A percentile compares a stretch with the other conserved stretches of the same genome.
Conservation (phyloP, 2,113 vertebrate genomes). For the Carlito syrichta region DNA sequence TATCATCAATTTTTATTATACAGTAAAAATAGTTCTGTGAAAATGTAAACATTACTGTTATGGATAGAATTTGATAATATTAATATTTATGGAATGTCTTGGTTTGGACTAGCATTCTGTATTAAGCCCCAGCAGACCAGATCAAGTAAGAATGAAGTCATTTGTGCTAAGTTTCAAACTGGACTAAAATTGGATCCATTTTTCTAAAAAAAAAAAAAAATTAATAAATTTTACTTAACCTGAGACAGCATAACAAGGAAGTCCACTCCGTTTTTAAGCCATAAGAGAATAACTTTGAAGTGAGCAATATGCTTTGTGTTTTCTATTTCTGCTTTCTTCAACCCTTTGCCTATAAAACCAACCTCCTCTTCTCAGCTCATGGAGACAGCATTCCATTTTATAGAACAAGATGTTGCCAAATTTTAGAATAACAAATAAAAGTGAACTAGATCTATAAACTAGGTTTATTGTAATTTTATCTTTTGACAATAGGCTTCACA, state of each 20-base stretch:
- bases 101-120: rapidly evolving
- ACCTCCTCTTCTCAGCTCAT: background rate
- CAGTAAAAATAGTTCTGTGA: background rate
- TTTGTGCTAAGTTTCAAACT: background rate
- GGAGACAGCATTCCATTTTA: background rate
- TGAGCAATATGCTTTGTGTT: background rate
- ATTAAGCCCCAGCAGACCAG: too few species aligned
- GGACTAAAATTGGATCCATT: background rate
- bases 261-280: background rate
- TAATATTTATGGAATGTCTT: too few species aligned
- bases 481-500: background rate
- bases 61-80: background rate
- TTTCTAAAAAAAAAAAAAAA: background rate
- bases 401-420: background rate
- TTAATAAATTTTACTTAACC: background rate
- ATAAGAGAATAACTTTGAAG: background rate
- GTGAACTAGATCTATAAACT: background rate
- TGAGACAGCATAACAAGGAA: background rate
- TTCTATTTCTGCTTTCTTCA: background rate
- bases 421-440: background rate
- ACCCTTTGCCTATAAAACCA: background rate
- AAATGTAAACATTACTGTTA: background rate
- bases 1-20: background rate
- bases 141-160: background rate
- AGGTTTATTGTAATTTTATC: background rate